These are phyloP conservation scores for Pantelozetes paolii DNA, from an alignment of 2,888 invertebrate genomes.

Conservation along the genomic window DNA sequence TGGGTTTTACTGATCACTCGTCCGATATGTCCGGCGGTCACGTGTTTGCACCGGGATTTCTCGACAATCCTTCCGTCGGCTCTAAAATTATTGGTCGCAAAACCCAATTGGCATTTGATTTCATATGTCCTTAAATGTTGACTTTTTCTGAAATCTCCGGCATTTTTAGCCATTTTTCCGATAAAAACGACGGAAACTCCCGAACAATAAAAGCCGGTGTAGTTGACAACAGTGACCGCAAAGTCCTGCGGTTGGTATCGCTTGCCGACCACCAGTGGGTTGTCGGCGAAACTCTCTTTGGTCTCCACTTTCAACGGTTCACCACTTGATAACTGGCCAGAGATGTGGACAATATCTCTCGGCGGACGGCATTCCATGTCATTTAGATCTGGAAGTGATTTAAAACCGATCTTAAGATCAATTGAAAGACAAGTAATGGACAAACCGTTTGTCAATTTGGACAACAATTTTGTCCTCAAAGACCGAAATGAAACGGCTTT, in stretches of 20 bases:
- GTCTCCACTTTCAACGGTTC: constrained; percentile 43
- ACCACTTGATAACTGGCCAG: constrained; percentile 38
- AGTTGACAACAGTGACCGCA: constrained; percentile 60
- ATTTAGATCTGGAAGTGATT: constrained; percentile 64
- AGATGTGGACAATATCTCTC: constrained; percentile 47
- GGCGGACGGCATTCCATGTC: constrained; percentile 62
- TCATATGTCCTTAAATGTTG: constrained; percentile 59
- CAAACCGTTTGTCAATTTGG: constrained; percentile 38
- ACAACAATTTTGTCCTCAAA: neutral
- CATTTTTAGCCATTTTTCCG: constrained; percentile 58
- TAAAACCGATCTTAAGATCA: neutral
- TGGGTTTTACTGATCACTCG: constrained; percentile 72
- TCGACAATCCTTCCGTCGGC: constrained; percentile 67
- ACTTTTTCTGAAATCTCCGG: neutral
- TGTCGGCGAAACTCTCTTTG: constrained; percentile 64
- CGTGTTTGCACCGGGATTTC: constrained; percentile 65
- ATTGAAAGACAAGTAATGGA: neutral
- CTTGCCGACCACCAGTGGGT: constrained; percentile 69
- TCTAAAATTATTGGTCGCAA: constrained; percentile 69
- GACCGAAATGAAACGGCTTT: constrained; percentile 56
- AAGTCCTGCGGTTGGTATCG: constrained; percentile 68
- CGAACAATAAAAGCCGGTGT: constrained; percentile 63
- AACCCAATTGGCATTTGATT: constrained; percentile 69
- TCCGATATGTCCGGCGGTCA: constrained; percentile 67
- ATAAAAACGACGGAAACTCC: constrained; percentile 60